Conservation (phyloP, 2,113 vertebrate species). For the Xiphorhynchus elegans region DNA sequence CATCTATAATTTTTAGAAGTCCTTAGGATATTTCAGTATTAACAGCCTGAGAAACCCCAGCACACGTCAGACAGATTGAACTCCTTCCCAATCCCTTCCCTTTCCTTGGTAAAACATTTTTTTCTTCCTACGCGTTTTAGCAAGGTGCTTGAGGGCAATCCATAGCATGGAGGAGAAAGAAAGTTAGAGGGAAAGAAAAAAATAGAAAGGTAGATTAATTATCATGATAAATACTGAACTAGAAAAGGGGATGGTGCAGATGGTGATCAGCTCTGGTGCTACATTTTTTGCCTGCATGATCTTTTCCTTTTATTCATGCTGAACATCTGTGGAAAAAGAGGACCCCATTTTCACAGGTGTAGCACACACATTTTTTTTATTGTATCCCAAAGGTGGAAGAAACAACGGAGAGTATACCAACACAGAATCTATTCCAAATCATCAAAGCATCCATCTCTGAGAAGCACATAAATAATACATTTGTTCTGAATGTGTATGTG, state of each 20-base stretch:
- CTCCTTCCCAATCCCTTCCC: neutral
- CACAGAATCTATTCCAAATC: neutral
- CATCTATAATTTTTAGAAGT: neutral
- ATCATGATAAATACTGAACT: neutral
- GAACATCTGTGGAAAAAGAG: neutral
- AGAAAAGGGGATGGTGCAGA: neutral
- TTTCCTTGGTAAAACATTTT: neutral
- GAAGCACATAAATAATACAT: neutral
- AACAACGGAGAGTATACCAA: neutral
- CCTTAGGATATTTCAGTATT: neutral
- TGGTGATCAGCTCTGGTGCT: neutral
- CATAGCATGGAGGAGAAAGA: neutral
- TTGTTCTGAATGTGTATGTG: neutral
- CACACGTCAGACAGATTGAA: neutral
- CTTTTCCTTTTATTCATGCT: neutral
- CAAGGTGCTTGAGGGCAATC: neutral
- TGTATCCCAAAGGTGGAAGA: neutral
- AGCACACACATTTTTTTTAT: neutral
- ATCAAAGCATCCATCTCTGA: neutral
- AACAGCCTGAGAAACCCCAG: neutral
- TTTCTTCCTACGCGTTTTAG: neutral
- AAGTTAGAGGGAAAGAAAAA: neutral
- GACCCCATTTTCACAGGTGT: neutral
- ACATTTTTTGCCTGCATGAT: neutral
- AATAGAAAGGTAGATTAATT: neutral